phyloP scores from a whole-genome alignment of 2,888 invertebrate species.

The Scaptomyza reducta region DNA sequence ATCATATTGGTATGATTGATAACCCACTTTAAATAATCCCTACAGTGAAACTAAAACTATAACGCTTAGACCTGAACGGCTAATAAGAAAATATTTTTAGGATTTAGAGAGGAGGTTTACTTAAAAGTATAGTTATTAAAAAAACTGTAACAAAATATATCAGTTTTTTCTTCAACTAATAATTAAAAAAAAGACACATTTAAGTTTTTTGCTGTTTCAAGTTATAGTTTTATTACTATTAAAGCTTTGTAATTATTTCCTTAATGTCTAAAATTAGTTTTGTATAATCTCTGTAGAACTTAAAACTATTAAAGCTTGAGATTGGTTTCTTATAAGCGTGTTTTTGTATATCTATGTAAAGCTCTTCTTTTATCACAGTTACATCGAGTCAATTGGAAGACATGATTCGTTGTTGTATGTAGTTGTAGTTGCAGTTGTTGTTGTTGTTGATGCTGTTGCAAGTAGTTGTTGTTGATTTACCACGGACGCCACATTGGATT shows the following conservation, averaged over 20 bases:
- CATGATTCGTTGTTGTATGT: slow-evolving; percentile 57
- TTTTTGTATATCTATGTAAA: slow-evolving; percentile 51
- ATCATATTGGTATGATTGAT: too few relatives aligned
- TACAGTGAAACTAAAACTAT: too few relatives aligned
- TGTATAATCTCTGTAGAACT: not conserved
- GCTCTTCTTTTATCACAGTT: slow-evolving; percentile 66
- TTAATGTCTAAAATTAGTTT: slow-evolving; percentile 39
- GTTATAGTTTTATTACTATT: slow-evolving; percentile 55
- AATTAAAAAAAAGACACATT: not conserved
- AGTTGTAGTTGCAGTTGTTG: slow-evolving; percentile 19
- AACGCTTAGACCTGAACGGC: too few relatives aligned
- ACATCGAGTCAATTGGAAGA: slow-evolving; percentile 59
- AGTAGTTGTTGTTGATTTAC: slow-evolving; percentile 42
- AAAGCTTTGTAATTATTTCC: slow-evolving; percentile 47
- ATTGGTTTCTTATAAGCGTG: slow-evolving; percentile 24
- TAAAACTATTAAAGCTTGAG: slow-evolving; percentile 49
- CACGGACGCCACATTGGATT: slow-evolving; percentile 75
- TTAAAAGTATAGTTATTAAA: too few relatives aligned
- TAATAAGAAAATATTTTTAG: too few relatives aligned
- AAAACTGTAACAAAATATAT: not conserved
- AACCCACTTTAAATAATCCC: too few relatives aligned
- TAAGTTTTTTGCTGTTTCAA: slow-evolving; percentile 14
- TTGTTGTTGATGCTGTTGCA: slow-evolving; percentile 19
- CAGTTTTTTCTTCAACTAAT: too few relatives aligned
- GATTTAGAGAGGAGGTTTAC: too few relatives aligned